Conservation (phyloP, 2,113 vertebrate genomes). For the Campylomormyrus tamandua region DNA sequence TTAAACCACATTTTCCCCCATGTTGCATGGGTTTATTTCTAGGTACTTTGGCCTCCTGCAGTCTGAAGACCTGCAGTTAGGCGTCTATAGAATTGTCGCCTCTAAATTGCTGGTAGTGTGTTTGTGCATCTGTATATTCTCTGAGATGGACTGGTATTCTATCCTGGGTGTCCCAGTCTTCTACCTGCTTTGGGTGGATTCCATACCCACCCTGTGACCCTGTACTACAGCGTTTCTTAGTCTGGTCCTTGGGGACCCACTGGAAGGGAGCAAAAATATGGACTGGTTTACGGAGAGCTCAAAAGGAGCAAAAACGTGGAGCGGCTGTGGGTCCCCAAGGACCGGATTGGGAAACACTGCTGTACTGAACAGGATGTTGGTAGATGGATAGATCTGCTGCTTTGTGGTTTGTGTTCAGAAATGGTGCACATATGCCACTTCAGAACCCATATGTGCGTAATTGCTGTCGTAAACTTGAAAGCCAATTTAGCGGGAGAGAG, state of each 20-base stretch:
- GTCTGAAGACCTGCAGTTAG: background rate
- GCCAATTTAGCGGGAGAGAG: background rate
- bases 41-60: background rate
- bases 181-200: background rate
- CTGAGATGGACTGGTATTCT: background rate
- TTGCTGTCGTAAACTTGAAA: background rate
- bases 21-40: background rate
- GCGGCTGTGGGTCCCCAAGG: too few species aligned
- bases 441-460: background rate
- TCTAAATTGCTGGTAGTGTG: background rate
- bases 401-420: background rate
- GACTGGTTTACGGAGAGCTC: too few species aligned
- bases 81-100: background rate
- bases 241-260: too few species aligned
- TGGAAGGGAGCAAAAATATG: too few species aligned
- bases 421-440: background rate
- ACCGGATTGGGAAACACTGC: too few species aligned
- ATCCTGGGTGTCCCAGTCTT: background rate
- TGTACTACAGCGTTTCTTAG: background rate
- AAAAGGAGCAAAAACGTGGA: too few species aligned
- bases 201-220: background rate
- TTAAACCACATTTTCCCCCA: background rate
- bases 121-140: background rate
- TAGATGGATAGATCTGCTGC: background rate
- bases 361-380: background rate